A percentile compares a stretch with the other conserved stretches of the same genome.
Evolutionary conservation across 2,113 vertebrate species (phyloP).

Genomic region (Rhynchomys soricoides): DNA sequence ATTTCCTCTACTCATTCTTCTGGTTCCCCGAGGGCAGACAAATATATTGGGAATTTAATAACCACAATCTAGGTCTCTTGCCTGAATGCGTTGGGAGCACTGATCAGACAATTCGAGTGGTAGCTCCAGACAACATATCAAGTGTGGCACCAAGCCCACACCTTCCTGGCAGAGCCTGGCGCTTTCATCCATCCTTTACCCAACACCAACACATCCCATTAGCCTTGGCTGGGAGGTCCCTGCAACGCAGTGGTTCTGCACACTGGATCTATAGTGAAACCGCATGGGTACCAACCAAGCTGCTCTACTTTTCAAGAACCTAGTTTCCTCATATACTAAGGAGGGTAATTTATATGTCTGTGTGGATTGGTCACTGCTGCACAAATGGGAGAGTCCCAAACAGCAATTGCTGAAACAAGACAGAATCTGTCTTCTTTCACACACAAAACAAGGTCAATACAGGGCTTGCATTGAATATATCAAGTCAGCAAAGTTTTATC

Average conservation of each 20-base stretch:
- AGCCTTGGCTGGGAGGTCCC: not conserved
- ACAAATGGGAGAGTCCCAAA: not conserved
- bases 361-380: not conserved
- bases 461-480: not conserved
- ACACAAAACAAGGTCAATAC: not conserved
- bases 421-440: not conserved
- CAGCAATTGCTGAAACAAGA: not conserved
- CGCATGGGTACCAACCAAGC: not conserved
- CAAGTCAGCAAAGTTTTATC: not conserved
- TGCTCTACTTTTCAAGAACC: not conserved
- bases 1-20: constrained; percentile 35
- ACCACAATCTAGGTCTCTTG: not conserved
- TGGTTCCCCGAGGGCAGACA: constrained; percentile 59
- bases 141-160: not conserved
- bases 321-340: not conserved
- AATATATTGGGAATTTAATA: constrained; percentile 71
- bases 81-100: constrained; percentile 16
- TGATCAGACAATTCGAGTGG: not conserved
- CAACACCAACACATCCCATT: not conserved
- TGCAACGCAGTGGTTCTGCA: not conserved
- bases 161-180: not conserved
- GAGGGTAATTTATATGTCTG: not conserved
- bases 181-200: not conserved
- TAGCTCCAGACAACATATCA: not conserved
- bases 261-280: not conserved